Conservation (phyloP, 2,888 invertebrate genomes). For the Erebia ligea region DNA sequence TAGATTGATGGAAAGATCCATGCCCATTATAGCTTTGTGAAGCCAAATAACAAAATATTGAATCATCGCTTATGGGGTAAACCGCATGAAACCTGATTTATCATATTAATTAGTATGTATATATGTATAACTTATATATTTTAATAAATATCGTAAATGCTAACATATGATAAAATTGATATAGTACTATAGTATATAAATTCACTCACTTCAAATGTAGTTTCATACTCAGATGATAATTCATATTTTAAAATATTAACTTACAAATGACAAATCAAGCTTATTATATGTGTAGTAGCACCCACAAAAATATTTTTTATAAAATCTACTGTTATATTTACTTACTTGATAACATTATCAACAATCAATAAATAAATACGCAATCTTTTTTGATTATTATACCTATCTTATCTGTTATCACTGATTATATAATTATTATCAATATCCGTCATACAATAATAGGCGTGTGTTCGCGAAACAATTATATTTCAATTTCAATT, state of each 20-base stretch:
- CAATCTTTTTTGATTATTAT: background rate
- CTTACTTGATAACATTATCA: conserved; percentile 26
- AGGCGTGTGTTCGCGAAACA: background rate
- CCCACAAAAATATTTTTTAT: conserved; percentile 7
- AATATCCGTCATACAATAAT: conserved; percentile 9
- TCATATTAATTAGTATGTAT: too few species aligned
- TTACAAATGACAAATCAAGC: background rate
- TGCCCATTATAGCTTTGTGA: too few species aligned
- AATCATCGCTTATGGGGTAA: too few species aligned
- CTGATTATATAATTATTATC: conserved; percentile 16
- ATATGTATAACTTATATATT: background rate
- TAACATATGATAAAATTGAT: background rate
- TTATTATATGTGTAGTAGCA: background rate
- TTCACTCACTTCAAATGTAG: conserved; percentile 18
- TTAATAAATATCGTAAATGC: background rate
- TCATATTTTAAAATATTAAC: conserved; percentile 4
- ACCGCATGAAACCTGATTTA: too few species aligned
- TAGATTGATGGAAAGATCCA: too few species aligned
- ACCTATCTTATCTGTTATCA: conserved; percentile 27
- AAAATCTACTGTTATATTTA: conserved; percentile 19
- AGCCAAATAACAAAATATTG: too few species aligned
- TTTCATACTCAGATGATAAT: conserved; percentile 8
- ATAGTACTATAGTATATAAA: background rate
- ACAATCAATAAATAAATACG: conserved; percentile 25
- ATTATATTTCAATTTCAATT: background rate